Evolutionary conservation across 2,113 vertebrate species (phyloP), one percentile per base, ranked within the genome.

Genomic region (Siphamia tubifer): DNA sequence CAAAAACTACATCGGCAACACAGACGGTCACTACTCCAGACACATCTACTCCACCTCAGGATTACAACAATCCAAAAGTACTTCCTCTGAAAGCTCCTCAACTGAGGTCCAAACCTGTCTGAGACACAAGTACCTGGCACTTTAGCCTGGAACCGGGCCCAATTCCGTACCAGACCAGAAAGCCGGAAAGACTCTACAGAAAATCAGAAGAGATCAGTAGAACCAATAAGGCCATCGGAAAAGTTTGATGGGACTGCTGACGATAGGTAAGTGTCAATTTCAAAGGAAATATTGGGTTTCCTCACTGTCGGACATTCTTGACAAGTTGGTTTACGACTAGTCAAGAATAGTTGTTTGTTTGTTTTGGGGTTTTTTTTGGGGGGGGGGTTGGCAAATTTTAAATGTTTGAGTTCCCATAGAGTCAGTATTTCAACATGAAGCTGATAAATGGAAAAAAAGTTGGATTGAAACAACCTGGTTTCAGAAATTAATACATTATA

Each of bases 211-310:
- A 82, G 73, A 68, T 48, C 61, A 56, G 65, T 13, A 47, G 42
- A 68, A 48, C 35, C 77, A 53, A 77, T 32, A 53, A 74, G 75
- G 62, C 63, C 45, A n/a, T 54, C 58, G 83, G 83, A 83, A 82
- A 67, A 87, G 86, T 87, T 90, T 82, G 84, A 90, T 88, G 88
- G 88, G 88, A 74, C 76, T 79, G 76, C 68, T 70, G 88, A 78
- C 76, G 20, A 78, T 62, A 84, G 88, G 88, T 90, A 40, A 82
- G 85, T 70, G 6, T 8, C 31, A 20, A 21, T 11, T 19, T 13
- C 17, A 13, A 24, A 40, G 17, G 13, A 17, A 16, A 17, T 49
- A 24, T 21, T 38, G 16, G 20, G 5, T 8, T 38, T 25, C 12
- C 5, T 1, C n/a, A 3, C 6, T 7, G 6, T 25, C n/a, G n/a